Evolutionary conservation across 2,888 invertebrate genomes (phyloP).

Genomic region (Cyclophora albipunctata): DNA sequence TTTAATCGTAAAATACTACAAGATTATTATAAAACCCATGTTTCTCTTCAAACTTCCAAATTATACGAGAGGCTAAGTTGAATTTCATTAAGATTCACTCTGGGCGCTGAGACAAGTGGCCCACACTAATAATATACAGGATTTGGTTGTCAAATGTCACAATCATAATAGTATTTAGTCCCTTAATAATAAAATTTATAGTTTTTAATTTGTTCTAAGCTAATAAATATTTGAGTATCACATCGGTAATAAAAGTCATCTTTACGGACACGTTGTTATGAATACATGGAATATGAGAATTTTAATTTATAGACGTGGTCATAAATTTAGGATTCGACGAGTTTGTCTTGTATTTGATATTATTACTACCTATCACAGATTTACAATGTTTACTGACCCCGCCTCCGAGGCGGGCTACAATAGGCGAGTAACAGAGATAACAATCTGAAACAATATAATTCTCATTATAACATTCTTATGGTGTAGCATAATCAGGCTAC

Average conservation of each 20-base stretch:
- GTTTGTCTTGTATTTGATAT: constrained; percentile 16
- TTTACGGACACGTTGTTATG: constrained; percentile 43
- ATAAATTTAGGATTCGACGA: constrained; percentile 34
- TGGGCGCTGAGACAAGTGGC: constrained; percentile 45
- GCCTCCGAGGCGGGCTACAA: constrained; percentile 1
- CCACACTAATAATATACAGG: constrained; percentile 45
- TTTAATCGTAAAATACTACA: constrained; percentile 43
- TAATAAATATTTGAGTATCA: constrained; percentile 58
- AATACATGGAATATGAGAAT: constrained; percentile 35
- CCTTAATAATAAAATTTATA: constrained; percentile 53
- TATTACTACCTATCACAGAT: constrained; percentile 8
- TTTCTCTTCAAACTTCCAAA: constrained; percentile 16
- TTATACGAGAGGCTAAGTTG: constrained; percentile 34
- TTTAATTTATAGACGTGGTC: constrained; percentile 34
- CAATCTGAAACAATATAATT: too few relatives aligned
- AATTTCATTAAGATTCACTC: constrained; percentile 55
- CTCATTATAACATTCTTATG: too few relatives aligned
- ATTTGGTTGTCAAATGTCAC: constrained; percentile 49
- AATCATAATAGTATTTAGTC: constrained; percentile 36
- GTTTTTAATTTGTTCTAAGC: constrained; percentile 57
- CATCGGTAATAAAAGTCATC: constrained; percentile 45
- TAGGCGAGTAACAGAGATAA: not conserved
- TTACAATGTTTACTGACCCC: constrained; percentile 6
- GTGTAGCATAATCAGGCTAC: too few relatives aligned
- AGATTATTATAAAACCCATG: constrained; percentile 34